Base-by-base conservation (phyloP, 1,140 invertebrate species). In the Venturia canescens region DNA sequence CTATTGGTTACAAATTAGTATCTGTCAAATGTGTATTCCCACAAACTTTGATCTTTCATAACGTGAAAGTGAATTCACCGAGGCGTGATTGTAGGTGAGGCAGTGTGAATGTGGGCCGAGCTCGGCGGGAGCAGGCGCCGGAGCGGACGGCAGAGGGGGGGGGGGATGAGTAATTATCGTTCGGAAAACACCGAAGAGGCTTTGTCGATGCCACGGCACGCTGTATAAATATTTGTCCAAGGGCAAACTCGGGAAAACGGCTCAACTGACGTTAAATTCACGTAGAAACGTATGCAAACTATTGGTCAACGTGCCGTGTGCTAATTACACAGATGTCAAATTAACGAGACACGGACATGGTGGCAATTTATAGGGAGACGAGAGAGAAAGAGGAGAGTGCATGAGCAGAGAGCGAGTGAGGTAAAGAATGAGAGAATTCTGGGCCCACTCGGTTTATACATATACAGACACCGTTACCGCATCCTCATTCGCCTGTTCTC, bases 271-370 rank as follows among this genome's bases (percentile, higher is more conserved):
- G 72, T 60, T 53, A 53, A 76, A 76, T 76, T 76, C 72, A 60
- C 72, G 72, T 53, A 63, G 75, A 77, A 77, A 77, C 57, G 31
- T 29, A 77, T 63, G 75, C 75, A 77, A 77, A 77, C 75, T 77
- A 77, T 77, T 44, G 75, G 75, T 77, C 57, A 31, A 29, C 66
- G 66, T 26, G n/a, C n/a, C 57, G 75, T 77, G 53, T 60, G 75
- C 75, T 77, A 77, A 77, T 77, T 77, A 77, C 75, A 60, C 75
- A 60, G 57, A 77, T 77, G 75, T 77, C 75, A 77, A 77, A 77
- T 60, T 77, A 77, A 77, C 75, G 75, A 77, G 75, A 77, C 75
- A 77, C 75, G 57, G 75, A 77, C 75, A 77, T 44, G 75, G 75
- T 66, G 15, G 57, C 53, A 77, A 77, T 77, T 77, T 66, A 77